phyloP scores from a whole-genome alignment of 1,140 invertebrate genomes.

The Temnothorax nylanderi region DNA sequence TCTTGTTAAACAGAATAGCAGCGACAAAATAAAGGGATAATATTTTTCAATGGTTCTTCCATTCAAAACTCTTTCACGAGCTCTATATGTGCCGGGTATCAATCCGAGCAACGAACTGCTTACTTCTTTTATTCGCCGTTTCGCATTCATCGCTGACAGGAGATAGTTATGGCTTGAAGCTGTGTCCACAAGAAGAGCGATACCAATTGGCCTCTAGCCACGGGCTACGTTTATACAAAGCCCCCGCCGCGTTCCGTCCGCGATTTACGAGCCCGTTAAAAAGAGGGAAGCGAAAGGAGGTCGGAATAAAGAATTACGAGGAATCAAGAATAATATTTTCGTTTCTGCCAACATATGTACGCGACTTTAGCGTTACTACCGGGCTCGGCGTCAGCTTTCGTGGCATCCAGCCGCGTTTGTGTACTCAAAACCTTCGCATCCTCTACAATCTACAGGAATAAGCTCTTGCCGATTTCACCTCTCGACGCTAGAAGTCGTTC shows the following conservation, averaged over 20 bases:
- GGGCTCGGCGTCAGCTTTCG: not conserved
- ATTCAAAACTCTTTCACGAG: constrained; percentile 4
- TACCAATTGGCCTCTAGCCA: constrained; percentile 3
- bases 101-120: constrained; percentile 39
- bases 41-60: not conserved
- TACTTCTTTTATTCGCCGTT: constrained; percentile 52
- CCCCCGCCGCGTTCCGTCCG: not conserved
- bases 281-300: not conserved
- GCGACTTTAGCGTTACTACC: not conserved
- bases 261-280: constrained; percentile 42
- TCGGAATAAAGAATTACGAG: constrained; percentile 38
- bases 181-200: constrained; percentile 37
- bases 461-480: constrained; percentile 31
- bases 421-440: not conserved
- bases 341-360: not conserved
- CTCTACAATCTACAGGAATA: not conserved
- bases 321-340: constrained; percentile 58
- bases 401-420: not conserved
- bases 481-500: not conserved
- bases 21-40: not conserved
- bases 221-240: constrained; percentile 29
- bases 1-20: not conserved
- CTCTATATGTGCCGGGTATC: constrained; percentile 4
- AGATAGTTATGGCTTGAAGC: constrained; percentile 39
- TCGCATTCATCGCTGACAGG: constrained; percentile 19